phyloP scores from a whole-genome alignment of 2,113 vertebrate genomes.

The Girardinichthys multiradiatus region DNA sequence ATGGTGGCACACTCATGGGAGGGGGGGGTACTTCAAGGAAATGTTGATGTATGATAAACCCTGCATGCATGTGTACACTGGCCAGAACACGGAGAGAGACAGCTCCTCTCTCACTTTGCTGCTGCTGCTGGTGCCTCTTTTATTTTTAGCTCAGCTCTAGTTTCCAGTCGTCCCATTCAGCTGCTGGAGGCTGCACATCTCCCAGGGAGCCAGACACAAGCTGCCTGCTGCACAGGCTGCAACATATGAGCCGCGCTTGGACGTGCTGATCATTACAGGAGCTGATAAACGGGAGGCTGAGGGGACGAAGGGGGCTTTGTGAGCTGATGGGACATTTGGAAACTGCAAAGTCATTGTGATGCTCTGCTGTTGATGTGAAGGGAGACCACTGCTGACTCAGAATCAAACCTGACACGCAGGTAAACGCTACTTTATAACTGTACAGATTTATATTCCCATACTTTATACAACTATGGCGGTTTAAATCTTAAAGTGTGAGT shows the following conservation, averaged over 20 bases:
- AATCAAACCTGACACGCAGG: slow-evolving; percentile 14
- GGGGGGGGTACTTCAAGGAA: slow-evolving; percentile 35
- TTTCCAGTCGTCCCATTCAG: slow-evolving; percentile 68
- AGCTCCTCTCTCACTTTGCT: slow-evolving; percentile 58
- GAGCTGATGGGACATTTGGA: slow-evolving; percentile 21
- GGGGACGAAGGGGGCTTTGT: slow-evolving; percentile 10
- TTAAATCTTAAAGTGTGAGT: background rate
- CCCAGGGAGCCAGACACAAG: slow-evolving; percentile 15
- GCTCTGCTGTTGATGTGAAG: slow-evolving; percentile 37
- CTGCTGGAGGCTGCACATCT: slow-evolving; percentile 51
- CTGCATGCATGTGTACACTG: slow-evolving; percentile 10
- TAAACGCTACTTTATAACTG: slow-evolving; percentile 12
- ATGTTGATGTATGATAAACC: slow-evolving; percentile 60
- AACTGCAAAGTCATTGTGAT: slow-evolving; percentile 70
- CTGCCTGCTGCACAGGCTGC: slow-evolving; percentile 1
- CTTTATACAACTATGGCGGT: background rate
- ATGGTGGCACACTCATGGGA: background rate
- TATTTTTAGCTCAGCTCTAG: slow-evolving; percentile 81
- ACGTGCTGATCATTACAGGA: background rate
- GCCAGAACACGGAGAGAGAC: slow-evolving; percentile 41
- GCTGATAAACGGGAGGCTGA: background rate
- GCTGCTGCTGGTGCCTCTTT: slow-evolving; percentile 61
- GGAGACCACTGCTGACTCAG: slow-evolving; percentile 26
- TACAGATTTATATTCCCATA: background rate
- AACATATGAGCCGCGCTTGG: background rate